A percentile compares a stretch with the other conserved stretches of the same genome.
Evolutionary conservation across 1,140 invertebrate genomes (phyloP).

Genomic region (Procambarus virginalis): DNA sequence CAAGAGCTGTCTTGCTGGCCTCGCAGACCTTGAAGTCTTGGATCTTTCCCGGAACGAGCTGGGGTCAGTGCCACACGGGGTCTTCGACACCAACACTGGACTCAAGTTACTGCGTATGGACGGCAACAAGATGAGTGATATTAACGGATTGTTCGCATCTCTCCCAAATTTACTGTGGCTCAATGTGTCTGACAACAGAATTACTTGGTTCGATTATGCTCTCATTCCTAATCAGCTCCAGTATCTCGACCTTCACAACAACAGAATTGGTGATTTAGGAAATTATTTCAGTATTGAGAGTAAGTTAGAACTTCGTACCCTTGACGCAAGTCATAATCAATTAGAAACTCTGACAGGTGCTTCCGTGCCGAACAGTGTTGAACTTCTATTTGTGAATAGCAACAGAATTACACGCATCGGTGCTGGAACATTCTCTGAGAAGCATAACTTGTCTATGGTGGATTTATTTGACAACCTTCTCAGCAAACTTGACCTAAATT

Average conservation of each 20-base stretch:
- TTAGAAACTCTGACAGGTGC: constrained; percentile 85
- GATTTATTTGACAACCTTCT: constrained; percentile 92
- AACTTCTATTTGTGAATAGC: constrained; percentile 91
- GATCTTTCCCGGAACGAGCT: constrained; percentile 92
- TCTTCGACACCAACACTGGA: constrained; percentile 82
- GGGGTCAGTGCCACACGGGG: constrained; percentile 85
- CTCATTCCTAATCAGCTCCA: constrained; percentile 90
- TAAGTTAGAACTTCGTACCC: constrained; percentile 76
- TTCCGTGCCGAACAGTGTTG: constrained; percentile 91
- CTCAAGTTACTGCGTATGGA: constrained; percentile 90
- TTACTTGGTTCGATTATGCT: constrained; percentile 93
- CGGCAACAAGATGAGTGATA: constrained; percentile 88
- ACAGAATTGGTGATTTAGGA: constrained; percentile 87
- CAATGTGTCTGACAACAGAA: constrained; percentile 90
- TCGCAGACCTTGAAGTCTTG: constrained; percentile 86
- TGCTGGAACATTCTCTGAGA: constrained; percentile 89
- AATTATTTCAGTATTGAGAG: constrained; percentile 90
- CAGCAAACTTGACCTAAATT: constrained; percentile 85
- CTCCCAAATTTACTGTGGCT: constrained; percentile 87
- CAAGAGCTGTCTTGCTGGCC: constrained; percentile 84
- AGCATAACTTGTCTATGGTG: constrained; percentile 87
- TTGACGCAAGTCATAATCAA: constrained; percentile 91
- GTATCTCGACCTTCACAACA: constrained; percentile 92
- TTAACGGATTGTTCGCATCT: constrained; percentile 89
- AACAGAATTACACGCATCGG: constrained; percentile 87